Conservation (phyloP, 35 echinoderm and acorn worm species). For the Heliocidaris tuberculata region DNA sequence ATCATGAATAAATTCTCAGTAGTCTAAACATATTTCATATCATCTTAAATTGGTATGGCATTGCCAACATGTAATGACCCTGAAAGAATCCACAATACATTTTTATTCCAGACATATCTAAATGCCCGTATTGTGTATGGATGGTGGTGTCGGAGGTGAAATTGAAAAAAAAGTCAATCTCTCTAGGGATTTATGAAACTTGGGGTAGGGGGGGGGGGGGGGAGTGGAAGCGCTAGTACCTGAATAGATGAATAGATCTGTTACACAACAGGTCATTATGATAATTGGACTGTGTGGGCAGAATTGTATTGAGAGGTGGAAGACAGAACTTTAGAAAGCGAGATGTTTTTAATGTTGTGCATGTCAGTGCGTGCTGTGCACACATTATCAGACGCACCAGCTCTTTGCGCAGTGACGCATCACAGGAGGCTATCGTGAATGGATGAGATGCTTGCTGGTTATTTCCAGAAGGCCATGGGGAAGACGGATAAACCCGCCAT, state of each 20-base stretch:
- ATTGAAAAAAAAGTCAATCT: not conserved
- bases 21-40: not conserved
- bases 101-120: not conserved
- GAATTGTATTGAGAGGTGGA: not conserved
- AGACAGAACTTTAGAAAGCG: not conserved
- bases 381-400: not conserved
- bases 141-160: not conserved
- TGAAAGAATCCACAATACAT: not conserved
- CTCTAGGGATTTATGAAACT: not conserved
- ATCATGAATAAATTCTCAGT: too few species aligned
- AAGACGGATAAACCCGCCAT: not conserved
- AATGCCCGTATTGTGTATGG: not conserved
- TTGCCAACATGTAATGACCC: not conserved
- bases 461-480: not conserved
- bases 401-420: not conserved
- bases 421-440: not conserved
- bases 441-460: not conserved
- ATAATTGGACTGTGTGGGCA: not conserved
- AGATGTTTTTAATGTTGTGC: not conserved
- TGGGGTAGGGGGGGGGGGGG: too few species aligned
- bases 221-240: not conserved
- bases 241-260: not conserved
- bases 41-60: not conserved
- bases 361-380: not conserved
- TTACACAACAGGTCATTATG: not conserved